Percentiles rank a stretch among this genome's conserved stretches.
These are phyloP conservation scores for Ichneumoninae sp. DNA, from an alignment of 2,888 invertebrate species.

Conservation along the genomic window DNA sequence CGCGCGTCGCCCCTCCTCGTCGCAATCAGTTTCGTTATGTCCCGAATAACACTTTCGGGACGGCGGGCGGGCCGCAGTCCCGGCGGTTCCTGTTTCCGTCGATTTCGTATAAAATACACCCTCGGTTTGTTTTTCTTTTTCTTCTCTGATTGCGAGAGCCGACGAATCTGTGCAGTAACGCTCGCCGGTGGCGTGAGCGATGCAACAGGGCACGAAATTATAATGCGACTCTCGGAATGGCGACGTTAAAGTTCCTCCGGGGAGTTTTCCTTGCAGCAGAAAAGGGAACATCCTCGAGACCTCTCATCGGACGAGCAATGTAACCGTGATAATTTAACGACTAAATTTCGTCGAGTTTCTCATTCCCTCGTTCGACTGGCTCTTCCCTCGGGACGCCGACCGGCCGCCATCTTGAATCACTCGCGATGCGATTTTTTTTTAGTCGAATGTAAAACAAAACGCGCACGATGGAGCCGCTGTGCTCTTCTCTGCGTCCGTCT, in stretches of 20 bases:
- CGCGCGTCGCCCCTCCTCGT: neutral
- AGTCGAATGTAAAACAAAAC: too few relatives aligned
- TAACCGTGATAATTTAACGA: conserved; percentile 20
- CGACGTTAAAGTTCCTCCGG: conserved; percentile 7
- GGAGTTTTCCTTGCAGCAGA: neutral
- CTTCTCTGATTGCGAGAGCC: neutral
- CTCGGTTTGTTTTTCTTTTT: neutral
- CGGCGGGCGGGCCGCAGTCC: conserved; percentile 1
- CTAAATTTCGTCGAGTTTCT: conserved; percentile 14
- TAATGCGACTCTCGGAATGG: conserved; percentile 4
- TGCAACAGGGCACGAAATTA: conserved; percentile 24
- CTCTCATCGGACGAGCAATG: conserved; percentile 12
- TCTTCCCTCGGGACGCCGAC: neutral
- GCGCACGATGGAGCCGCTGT: too few relatives aligned
- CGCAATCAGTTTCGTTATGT: conserved; percentile 45
- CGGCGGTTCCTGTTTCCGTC: conserved; percentile 26
- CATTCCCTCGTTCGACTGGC: too few relatives aligned
- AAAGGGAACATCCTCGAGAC: neutral
- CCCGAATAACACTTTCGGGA: conserved; percentile 41
- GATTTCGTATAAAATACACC: conserved; percentile 24
- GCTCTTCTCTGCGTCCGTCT: neutral
- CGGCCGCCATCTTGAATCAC: neutral
- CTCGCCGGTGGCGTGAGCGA: neutral
- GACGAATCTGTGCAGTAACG: neutral
- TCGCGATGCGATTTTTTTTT: conserved; percentile 2